Percentiles rank a stretch among this genome's conserved stretches.
Conservation (phyloP, 1,140 invertebrate genomes). For the Paramacrobiotus metropolitanus region DNA sequence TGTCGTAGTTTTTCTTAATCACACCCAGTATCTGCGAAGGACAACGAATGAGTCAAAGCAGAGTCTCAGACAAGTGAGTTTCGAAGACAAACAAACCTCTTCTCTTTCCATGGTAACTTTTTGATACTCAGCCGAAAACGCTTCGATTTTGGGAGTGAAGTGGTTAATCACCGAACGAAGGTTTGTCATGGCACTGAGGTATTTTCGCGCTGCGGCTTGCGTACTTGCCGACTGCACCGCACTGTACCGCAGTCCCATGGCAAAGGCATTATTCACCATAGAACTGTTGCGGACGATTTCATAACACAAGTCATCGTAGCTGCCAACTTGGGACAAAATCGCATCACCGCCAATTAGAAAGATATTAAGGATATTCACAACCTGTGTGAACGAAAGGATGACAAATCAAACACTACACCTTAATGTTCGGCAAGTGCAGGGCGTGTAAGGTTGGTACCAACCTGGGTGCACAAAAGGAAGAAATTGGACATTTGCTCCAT, state of each 20-base stretch:
- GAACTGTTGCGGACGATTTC: not conserved
- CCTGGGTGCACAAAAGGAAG: conserved; percentile 3
- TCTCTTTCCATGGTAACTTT: not conserved
- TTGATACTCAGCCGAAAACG: not conserved
- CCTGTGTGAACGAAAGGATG: not conserved
- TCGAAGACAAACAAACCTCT: not conserved
- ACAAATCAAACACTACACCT: too few species aligned
- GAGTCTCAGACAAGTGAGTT: too few species aligned
- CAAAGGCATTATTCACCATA: not conserved
- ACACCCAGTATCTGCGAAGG: not conserved
- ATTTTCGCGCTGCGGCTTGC: not conserved
- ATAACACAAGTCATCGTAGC: conserved; percentile 3
- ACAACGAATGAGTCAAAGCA: not conserved
- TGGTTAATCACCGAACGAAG: not conserved
- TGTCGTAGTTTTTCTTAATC: not conserved
- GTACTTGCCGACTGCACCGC: not conserved
- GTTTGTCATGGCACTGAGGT: not conserved
- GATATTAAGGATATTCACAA: conserved; percentile 1
- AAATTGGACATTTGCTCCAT: conserved; percentile 1
- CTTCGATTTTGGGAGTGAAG: not conserved
- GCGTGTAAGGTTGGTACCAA: too few species aligned
- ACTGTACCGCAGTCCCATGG: conserved; percentile 1
- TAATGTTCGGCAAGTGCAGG: too few species aligned
- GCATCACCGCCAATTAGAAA: conserved; percentile 2
- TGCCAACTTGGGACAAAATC: not conserved